Base-by-base conservation (phyloP, 2,113 vertebrate species). In the Mesocricetus auratus region DNA sequence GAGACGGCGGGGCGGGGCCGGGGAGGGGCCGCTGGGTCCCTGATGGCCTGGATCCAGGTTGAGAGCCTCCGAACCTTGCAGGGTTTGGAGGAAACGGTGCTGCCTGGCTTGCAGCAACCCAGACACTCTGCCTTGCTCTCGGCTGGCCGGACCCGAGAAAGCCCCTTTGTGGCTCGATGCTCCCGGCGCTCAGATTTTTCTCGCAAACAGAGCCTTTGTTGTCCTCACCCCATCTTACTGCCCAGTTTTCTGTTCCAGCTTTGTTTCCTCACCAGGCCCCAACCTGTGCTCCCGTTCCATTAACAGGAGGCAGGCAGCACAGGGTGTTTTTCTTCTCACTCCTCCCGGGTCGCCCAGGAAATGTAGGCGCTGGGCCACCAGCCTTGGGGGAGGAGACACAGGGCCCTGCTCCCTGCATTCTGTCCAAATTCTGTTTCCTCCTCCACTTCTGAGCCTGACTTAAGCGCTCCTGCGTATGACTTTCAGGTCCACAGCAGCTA, bases 1-100 rank as follows among this genome's bases (percentile, higher is more conserved):
- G 98, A 68, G 97, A 98, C 91, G 2, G 58, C 21, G 62, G 58
- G 95, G 92, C 93, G 56, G 91, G 95, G 82, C 50, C 68, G 39
- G 88, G 93, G 78, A 50, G 7, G 69, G 81, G 36, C 83, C 29
- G 83, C 85, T 16, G 85, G 19, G 71, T 22, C 47, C 33, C 53
- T 13, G 10, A 17, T 53, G 45, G 19, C 53, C 53, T 42, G 69
- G 86, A 50, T 69, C 64, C 86, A 16, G 50, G 5, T 33, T 50
- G 64, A 45, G 45, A 68, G 82, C 9, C 82, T 22, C 16, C 16
- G 60, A 86, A 12, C 15, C 10, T 36, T 21, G 83, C 31, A 0
- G 17, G 3, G 64, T 68, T 69, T 4, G 42, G 64, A 10, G 71
- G 82, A 60, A 45, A 22, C 19, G 11, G 86, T 33, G 60, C 56